These are phyloP conservation scores for Drosophila siamana DNA, from an alignment of 2,888 invertebrate species.

Conservation along the genomic window DNA sequence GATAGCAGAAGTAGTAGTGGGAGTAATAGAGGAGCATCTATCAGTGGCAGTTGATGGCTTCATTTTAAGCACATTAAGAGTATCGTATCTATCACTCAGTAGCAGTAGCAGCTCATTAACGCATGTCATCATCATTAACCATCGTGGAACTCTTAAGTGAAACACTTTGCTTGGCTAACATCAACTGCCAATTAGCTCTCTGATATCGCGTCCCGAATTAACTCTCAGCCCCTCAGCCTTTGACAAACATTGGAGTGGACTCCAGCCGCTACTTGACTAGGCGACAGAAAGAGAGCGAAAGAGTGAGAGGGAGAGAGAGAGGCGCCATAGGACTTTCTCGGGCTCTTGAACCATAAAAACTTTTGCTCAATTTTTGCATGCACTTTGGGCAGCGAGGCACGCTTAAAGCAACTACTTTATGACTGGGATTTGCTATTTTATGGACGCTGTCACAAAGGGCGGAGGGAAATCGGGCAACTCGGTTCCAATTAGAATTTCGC, in stretches of 20 bases:
- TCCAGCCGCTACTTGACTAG: no score
- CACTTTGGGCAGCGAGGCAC: conserved; percentile 22
- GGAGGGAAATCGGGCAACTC: conserved; percentile 1
- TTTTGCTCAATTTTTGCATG: conserved; percentile 55
- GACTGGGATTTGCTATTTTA: conserved; percentile 45
- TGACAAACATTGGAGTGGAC: conserved; percentile 3
- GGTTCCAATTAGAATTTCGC: conserved; percentile 70
- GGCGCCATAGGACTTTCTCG: not conserved
- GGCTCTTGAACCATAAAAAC: conserved; percentile 43
- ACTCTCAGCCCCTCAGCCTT: not conserved
- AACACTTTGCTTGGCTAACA: conserved; percentile 46
- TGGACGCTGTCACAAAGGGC: conserved; percentile 17
- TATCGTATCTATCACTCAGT: conserved; percentile 39
- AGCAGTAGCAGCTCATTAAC: conserved; percentile 55
- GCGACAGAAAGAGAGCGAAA: not conserved
- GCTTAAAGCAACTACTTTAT: conserved; percentile 70
- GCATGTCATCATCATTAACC: conserved; percentile 59
- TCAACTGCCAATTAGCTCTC: conserved; percentile 69
- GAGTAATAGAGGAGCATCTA: conserved; percentile 7
- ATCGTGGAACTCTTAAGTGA: conserved; percentile 25
- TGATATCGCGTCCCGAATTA: conserved; percentile 54
- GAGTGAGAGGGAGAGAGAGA: conserved; percentile 10
- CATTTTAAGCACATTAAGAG: conserved; percentile 38
- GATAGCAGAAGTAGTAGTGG: not conserved
- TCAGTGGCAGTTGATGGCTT: conserved; percentile 25